Percentiles rank a stretch among this genome's conserved stretches.
These are phyloP conservation scores for Ptychodera flava DNA, from an alignment of 35 echinoderm and acorn worm species.

Conservation along the genomic window DNA sequence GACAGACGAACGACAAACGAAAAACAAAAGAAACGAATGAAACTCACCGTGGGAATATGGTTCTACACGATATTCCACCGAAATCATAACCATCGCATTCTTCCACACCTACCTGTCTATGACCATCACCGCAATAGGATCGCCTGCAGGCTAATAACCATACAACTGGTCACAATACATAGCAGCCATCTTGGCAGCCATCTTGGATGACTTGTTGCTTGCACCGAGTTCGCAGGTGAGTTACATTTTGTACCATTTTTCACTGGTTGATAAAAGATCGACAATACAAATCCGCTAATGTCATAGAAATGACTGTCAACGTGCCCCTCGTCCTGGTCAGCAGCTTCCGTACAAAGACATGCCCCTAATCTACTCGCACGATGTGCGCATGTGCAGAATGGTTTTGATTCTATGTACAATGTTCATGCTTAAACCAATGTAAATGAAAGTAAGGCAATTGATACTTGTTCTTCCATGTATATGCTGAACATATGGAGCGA, in stretches of 20 bases:
- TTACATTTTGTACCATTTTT: background rate
- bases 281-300: background rate
- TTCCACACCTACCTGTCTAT: slow-evolving; percentile 70
- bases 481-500: too few relatives aligned
- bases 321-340: too few relatives aligned
- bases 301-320: background rate
- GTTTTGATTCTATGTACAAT: too few relatives aligned
- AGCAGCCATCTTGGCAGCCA: background rate
- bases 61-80: slow-evolving; percentile 60
- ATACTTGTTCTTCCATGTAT: too few relatives aligned
- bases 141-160: slow-evolving; percentile 53
- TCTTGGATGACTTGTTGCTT: background rate
- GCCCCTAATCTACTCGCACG: too few relatives aligned
- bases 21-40: too few relatives aligned
- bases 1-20: too few relatives aligned
- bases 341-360: too few relatives aligned
- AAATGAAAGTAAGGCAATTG: too few relatives aligned
- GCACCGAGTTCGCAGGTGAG: background rate
- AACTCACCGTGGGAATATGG: slow-evolving; percentile 68
- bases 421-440: too few relatives aligned
- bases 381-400: too few relatives aligned
- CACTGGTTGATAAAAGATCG: background rate
- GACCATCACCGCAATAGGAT: slow-evolving; percentile 93
- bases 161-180: background rate
- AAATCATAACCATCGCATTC: slow-evolving; percentile 86